Percentiles rank a stretch among this genome's conserved stretches.
Evolutionary conservation across 2,888 invertebrate genomes (phyloP).

Genomic region (Eupelmus urozonus): DNA sequence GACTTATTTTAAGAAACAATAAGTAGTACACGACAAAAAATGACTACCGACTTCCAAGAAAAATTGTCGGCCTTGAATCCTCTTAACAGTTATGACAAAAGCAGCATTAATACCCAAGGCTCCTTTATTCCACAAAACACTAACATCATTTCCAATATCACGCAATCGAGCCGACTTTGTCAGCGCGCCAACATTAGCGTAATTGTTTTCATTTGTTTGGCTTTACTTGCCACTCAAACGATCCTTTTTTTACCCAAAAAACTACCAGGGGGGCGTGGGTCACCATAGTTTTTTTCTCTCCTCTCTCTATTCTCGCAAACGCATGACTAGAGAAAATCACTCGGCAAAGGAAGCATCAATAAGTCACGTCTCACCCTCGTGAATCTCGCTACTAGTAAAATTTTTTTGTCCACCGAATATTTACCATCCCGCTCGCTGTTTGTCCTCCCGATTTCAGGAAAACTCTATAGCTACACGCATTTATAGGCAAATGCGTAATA

Average conservation of each 20-base stretch:
- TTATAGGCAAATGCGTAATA: conserved; percentile 18
- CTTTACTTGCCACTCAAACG: conserved; percentile 46
- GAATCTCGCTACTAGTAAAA: neutral
- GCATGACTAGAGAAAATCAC: conserved; percentile 26
- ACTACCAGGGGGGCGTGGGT: conserved; percentile 2
- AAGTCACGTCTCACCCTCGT: conserved; percentile 53
- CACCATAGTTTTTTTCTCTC: conserved; percentile 37
- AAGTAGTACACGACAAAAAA: neutral
- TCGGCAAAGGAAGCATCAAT: conserved; percentile 32
- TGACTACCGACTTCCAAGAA: too few relatives aligned
- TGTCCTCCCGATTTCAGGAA: conserved; percentile 47
- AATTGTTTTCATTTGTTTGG: conserved; percentile 59
- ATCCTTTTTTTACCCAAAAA: conserved; percentile 35
- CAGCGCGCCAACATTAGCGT: conserved; percentile 51
- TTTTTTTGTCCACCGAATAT: conserved; percentile 27
- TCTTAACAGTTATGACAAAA: neutral
- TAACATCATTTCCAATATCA: too few relatives aligned
- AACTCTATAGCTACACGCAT: neutral
- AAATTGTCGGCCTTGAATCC: neutral
- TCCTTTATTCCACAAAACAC: too few relatives aligned
- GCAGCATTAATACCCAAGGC: too few relatives aligned
- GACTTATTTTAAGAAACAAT: neutral
- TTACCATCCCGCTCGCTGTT: conserved; percentile 32
- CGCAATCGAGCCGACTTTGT: neutral
- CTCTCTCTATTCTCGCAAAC: neutral